phyloP scores from a whole-genome alignment of 2,113 vertebrate genomes.

The Ursus arctos region DNA sequence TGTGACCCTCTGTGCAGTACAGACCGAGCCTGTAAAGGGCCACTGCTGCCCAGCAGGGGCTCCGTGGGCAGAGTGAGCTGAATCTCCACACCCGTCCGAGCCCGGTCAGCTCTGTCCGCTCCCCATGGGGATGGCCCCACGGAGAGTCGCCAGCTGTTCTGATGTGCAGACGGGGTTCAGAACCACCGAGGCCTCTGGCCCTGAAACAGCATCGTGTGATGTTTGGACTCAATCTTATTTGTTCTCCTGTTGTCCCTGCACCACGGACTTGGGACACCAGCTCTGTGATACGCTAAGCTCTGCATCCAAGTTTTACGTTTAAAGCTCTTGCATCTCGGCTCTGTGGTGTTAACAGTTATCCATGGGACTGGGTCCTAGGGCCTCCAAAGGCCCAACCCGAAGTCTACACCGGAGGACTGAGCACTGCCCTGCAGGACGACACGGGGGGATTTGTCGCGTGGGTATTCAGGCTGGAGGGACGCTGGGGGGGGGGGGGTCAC shows the following conservation, averaged over 20 bases:
- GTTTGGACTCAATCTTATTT: background rate
- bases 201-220: rapidly evolving
- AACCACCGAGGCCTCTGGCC: background rate
- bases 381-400: background rate
- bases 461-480: background rate
- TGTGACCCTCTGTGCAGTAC: background rate
- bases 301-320: background rate
- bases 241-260: rapidly evolving
- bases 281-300: background rate
- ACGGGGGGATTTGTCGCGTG: rapidly evolving
- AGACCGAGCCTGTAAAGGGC: background rate
- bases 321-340: background rate
- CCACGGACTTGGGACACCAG: too few species aligned
- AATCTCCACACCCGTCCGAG: background rate
- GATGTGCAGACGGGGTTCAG: too few species aligned
- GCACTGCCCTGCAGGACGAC: rapidly evolving
- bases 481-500: background rate
- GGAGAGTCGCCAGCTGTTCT: background rate
- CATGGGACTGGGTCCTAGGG: background rate
- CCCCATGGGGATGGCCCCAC: rapidly evolving
- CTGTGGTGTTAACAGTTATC: background rate
- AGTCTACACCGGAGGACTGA: rapidly evolving
- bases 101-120: rapidly evolving
- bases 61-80: background rate
- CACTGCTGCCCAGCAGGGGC: slow-evolving; percentile 47